A percentile compares a stretch with the other conserved stretches of the same genome.
Conservation (phyloP, 1,140 invertebrate species). For the Trinorchestia longiramus region DNA sequence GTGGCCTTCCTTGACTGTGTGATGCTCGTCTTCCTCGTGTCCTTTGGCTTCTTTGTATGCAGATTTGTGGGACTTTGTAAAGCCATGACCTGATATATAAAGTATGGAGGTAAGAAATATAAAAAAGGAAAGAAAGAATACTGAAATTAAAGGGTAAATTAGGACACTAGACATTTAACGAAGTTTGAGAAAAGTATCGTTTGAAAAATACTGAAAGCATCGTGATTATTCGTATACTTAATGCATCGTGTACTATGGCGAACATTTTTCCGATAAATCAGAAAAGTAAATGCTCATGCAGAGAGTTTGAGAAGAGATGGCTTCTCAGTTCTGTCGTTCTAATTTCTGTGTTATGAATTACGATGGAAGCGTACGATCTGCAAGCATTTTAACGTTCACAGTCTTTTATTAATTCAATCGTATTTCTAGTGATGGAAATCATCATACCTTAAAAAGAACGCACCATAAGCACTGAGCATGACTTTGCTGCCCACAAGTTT, state of each 20-base stretch:
- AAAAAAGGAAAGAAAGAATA: too few relatives aligned
- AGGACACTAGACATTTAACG: too few relatives aligned
- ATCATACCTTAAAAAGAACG: too few relatives aligned
- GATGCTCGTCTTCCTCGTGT: neutral
- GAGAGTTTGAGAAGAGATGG: neutral
- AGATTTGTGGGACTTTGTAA: slow-evolving; percentile 18
- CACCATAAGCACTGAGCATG: too few relatives aligned
- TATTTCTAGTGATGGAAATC: too few relatives aligned
- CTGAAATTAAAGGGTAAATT: too few relatives aligned
- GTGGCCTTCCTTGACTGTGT: neutral
- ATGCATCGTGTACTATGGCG: neutral
- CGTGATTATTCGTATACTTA: neutral
- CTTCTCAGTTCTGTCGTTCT: neutral
- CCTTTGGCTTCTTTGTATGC: slow-evolving; percentile 1
- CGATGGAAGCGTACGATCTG: too few relatives aligned
- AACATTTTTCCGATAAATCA: neutral
- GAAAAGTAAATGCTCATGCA: neutral
- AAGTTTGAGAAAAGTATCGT: neutral
- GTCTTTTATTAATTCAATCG: too few relatives aligned
- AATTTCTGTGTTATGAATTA: neutral
- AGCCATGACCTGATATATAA: neutral
- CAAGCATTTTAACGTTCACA: too few relatives aligned
- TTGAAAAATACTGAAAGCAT: neutral
- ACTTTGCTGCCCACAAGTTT: too few relatives aligned
- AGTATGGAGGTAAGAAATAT: too few relatives aligned